Conservation (phyloP, 1,140 invertebrate genomes). For the Aphelenchoides fujianensis region DNA sequence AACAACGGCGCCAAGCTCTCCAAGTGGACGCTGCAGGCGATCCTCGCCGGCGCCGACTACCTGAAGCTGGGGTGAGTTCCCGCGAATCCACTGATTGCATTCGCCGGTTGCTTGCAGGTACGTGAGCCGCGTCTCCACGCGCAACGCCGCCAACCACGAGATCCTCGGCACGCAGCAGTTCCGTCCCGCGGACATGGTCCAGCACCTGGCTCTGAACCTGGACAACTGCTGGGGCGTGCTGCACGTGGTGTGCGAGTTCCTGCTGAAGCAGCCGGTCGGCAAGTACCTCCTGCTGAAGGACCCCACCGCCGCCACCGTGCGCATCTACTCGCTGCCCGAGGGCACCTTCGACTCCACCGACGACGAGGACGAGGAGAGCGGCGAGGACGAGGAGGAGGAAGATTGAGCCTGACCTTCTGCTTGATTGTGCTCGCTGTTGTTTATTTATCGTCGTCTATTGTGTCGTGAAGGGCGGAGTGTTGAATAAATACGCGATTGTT, state of each 20-base stretch:
- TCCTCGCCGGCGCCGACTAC: slow-evolving; percentile 78
- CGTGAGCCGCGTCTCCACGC: slow-evolving; percentile 84
- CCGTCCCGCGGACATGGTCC: slow-evolving; percentile 94
- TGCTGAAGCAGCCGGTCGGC: slow-evolving; percentile 95
- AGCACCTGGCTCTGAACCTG: slow-evolving; percentile 98
- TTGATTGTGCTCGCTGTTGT: too few relatives aligned
- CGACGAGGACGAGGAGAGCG: slow-evolving; percentile 41
- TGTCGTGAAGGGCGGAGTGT: too few relatives aligned
- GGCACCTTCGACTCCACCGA: slow-evolving; percentile 56
- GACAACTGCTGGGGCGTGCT: slow-evolving; percentile 99
- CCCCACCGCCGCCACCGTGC: slow-evolving; percentile 76
- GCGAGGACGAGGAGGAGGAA: slow-evolving; percentile 33
- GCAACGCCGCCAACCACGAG: slow-evolving; percentile 91
- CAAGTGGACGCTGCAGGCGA: slow-evolving; percentile 96
- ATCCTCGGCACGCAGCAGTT: slow-evolving; percentile 97
- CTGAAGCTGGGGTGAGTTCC: neutral
- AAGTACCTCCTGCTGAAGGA: slow-evolving; percentile 98
- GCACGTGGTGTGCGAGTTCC: slow-evolving; percentile 94
- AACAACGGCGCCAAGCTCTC: slow-evolving; percentile 98
- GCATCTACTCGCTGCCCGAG: slow-evolving; percentile 56
- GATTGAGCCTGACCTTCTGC: too few relatives aligned
- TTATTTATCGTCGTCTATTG: too few relatives aligned
- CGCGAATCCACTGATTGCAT: neutral
- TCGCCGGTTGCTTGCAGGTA: slow-evolving; percentile 68
- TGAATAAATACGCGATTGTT: too few relatives aligned